Percentiles rank a stretch among this genome's conserved stretches.
These are phyloP conservation scores for Stenodema calcarata DNA, from an alignment of 2,888 invertebrate species.

Conservation along the genomic window DNA sequence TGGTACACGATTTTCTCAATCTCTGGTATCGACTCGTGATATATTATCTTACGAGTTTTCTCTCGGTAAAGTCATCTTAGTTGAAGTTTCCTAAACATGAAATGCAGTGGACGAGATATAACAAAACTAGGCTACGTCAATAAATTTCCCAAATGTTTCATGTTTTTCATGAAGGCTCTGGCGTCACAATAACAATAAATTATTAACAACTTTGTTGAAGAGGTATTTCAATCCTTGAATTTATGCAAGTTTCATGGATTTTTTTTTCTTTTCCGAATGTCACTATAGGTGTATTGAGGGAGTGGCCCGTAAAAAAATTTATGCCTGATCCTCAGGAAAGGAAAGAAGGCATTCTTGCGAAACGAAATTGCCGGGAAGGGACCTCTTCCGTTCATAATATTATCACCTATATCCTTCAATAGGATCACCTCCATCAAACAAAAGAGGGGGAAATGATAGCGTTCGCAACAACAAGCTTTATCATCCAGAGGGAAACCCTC, in stretches of 20 bases:
- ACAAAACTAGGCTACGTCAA: too few relatives aligned
- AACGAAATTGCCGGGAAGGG: not conserved
- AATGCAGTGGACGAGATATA: too few relatives aligned
- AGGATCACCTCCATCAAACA: constrained; percentile 38
- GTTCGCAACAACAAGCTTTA: constrained; percentile 31
- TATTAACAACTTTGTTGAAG: not conserved
- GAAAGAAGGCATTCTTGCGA: not conserved
- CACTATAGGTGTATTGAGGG: not conserved
- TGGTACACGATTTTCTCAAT: too few relatives aligned
- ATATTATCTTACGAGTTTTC: too few relatives aligned
- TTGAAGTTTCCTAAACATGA: too few relatives aligned
- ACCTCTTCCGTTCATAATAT: constrained; percentile 20
- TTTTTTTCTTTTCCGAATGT: not conserved
- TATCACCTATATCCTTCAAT: constrained; percentile 42
- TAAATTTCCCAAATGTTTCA: too few relatives aligned
- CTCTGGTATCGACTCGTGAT: too few relatives aligned
- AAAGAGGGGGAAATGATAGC: constrained; percentile 19
- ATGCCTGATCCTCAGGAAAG: not conserved
- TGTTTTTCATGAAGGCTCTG: too few relatives aligned
- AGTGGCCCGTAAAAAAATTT: constrained; percentile 2
- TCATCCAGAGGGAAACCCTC: not conserved
- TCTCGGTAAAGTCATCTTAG: too few relatives aligned
- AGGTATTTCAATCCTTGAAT: not conserved
- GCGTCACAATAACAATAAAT: not conserved
- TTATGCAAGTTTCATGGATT: not conserved